Percentiles rank a stretch among this genome's conserved stretches.
Conservation (phyloP, 1,140 invertebrate genomes). For the Agraylea sexmaculata region DNA sequence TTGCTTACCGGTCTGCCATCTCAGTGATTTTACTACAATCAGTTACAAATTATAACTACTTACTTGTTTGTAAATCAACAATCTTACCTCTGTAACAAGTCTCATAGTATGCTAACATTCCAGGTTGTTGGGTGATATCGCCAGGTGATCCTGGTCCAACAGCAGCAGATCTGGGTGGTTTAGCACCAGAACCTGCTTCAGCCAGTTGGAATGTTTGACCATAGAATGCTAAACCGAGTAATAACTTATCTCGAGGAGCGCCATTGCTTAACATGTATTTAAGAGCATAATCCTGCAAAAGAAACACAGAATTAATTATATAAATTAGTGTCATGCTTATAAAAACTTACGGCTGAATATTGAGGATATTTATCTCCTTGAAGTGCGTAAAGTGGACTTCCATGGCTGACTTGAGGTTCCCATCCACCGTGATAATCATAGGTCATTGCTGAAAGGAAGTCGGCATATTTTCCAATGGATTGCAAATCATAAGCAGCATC, state of each 20-base stretch:
- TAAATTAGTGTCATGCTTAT: slow-evolving; percentile 1
- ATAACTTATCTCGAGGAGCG: slow-evolving; percentile 64
- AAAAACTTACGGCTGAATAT: slow-evolving; percentile 60
- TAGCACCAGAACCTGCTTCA: slow-evolving; percentile 36
- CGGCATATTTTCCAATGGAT: slow-evolving; percentile 52
- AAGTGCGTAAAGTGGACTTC: slow-evolving; percentile 61
- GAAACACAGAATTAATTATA: slow-evolving; percentile 5
- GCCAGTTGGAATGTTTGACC: slow-evolving; percentile 73
- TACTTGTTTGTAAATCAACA: no score
- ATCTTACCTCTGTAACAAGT: slow-evolving; percentile 67
- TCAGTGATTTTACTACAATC: slow-evolving; percentile 40
- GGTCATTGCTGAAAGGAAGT: slow-evolving; percentile 80
- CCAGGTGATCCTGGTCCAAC: slow-evolving; percentile 65
- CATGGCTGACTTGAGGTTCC: slow-evolving; percentile 69
- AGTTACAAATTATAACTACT: neutral
- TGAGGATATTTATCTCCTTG: slow-evolving; percentile 52
- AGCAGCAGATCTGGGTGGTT: slow-evolving; percentile 40
- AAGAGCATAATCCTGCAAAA: slow-evolving; percentile 61
- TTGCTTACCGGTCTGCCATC: slow-evolving; percentile 45
- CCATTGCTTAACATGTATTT: slow-evolving; percentile 60
- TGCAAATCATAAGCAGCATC: slow-evolving; percentile 69
- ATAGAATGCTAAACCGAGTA: slow-evolving; percentile 80
- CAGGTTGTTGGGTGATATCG: slow-evolving; percentile 74
- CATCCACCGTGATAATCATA: slow-evolving; percentile 84
- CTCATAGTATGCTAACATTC: slow-evolving; percentile 83